Evolutionary conservation across 2,113 vertebrate genomes (phyloP), one percentile per base, ranked within the genome.

Genomic region (Pluvialis apricaria): DNA sequence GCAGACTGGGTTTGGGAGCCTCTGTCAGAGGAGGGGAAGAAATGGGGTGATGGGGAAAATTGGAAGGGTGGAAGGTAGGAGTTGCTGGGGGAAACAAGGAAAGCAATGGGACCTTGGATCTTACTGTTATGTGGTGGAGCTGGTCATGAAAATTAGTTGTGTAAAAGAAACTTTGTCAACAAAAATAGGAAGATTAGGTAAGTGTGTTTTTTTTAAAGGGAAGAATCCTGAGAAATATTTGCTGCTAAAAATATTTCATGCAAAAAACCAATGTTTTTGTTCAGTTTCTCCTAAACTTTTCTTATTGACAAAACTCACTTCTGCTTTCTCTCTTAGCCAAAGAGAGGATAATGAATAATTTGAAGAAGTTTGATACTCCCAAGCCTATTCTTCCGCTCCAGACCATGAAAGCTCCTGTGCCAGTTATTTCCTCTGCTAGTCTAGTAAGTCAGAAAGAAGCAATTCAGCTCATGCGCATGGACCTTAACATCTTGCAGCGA

Each of bases 301-400:
- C 7, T 24, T 42, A 36, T 0, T 62, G 40, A 52, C 42, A 54
- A 51, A 79, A 28, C 15, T 73, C 42, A 2, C 24, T 82, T 90
- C 49, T 94, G 40, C 40, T 88, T 94, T 80, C 21, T 69, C 64
- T 65, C 96, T 71, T 91, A 99, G 99, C 99, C 80, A 99, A 98
- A 97, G 98, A 98, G 83, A 99, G 99, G 45, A 98, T 99, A 93
- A 96, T 99, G 60, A 98, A 97, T 91, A 99, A 99, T 92, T 97
- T 99, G 93, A 98, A 97, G 98, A 99, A 99, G 92, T 99, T 99
- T 26, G 98, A 99, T 29, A 89, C 90, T 57, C 99, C 99, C 9
- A 98, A 95, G 40, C 96, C 98, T 22, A 92, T 98, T 73, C 98
- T 98, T 47, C 92, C 96, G 0, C 96, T 99, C 64, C 98, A 99